Base-by-base conservation (phyloP, 2,888 invertebrate species). In the Drosophila dives region DNA sequence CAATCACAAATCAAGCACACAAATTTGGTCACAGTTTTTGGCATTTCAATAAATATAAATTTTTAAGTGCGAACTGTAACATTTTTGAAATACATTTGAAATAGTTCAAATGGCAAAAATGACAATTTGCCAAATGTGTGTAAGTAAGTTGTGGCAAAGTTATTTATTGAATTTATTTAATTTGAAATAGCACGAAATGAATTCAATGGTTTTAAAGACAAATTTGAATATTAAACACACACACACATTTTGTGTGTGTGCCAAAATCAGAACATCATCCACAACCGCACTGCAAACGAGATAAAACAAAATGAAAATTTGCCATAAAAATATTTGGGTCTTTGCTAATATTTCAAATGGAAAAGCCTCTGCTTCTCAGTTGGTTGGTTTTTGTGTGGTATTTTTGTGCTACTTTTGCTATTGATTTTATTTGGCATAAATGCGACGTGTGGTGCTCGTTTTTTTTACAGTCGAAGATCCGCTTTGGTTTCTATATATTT, bases 341-440 rank as follows among this genome's bases (percentile, higher is more conserved):
- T 23, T 53, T 58, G 80, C 83, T 83, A 88, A 83, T 88, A 85
- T 75, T 83, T 88, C 88, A 83, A 83, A 88, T 83, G 77, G 66
- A 63, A 75, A 63, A 54, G 70, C 70, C 51, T 59, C 62, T 50
- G 12, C 48, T 6, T 29, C 29, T 29, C 15, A 34, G 45, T 48
- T 33, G 20, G 38, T 36, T 48, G 36, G n/a, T n/a, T 1, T 23
- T 2, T 29, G 29, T 33, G 29, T 48, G 55, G 33, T 26, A 36
- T 50, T 56, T 64, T 26, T 85, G 83, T 80, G 83, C 83, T 63
- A 84, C 83, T 83, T 88, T 87, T 86, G 72, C 73, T 88, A 86
- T 86, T 86, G 85, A 86, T 86, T 86, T 89, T 86, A 77, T 86
- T 77, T 84, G 87, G 81, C 85, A 84, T 77, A 89, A 84, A 84